A percentile compares a stretch with the other conserved stretches of the same genome.
phyloP scores from a whole-genome alignment of 2,888 invertebrate genomes.

The Drosophila longiperda region DNA sequence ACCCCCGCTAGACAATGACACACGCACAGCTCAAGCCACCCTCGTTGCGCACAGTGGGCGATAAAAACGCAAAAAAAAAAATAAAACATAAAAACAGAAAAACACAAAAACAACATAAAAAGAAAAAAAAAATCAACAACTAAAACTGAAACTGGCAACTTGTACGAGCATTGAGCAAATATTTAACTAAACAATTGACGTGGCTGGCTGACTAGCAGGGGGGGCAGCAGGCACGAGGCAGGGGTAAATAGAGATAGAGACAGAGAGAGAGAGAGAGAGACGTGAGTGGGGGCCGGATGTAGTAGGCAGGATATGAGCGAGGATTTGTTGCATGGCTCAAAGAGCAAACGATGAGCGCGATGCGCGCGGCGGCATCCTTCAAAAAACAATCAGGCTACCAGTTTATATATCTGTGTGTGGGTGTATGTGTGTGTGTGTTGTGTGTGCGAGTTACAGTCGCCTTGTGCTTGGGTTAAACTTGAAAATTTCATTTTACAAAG shows the following conservation, averaged over 20 bases:
- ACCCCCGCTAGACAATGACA: constrained; percentile 6
- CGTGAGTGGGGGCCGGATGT: constrained; percentile 6
- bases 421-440: constrained; percentile 9
- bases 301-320: constrained; percentile 71
- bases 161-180: constrained; percentile 74
- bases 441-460: constrained; percentile 32
- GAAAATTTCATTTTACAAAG: constrained; percentile 82
- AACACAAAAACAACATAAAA: constrained; percentile 1
- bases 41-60: constrained; percentile 43
- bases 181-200: constrained; percentile 78
- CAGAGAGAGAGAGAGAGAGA: background rate
- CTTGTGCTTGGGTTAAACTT: constrained; percentile 76
- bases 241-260: background rate
- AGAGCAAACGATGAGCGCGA: constrained; percentile 43
- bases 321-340: constrained; percentile 68
- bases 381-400: constrained; percentile 56
- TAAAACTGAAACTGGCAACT: constrained; percentile 75
- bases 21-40: constrained; percentile 36
- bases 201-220: constrained; percentile 57
- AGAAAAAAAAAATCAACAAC: constrained; percentile 16
- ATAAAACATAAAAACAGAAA: background rate
- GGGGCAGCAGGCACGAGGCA: background rate
- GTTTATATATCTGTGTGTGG: constrained; percentile 21
- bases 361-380: constrained; percentile 54
- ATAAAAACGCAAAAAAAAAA: constrained; percentile 14